A percentile compares a stretch with the other conserved stretches of the same genome.
phyloP scores from a whole-genome alignment of 2,888 invertebrate species.

The Nymphalis urticae region DNA sequence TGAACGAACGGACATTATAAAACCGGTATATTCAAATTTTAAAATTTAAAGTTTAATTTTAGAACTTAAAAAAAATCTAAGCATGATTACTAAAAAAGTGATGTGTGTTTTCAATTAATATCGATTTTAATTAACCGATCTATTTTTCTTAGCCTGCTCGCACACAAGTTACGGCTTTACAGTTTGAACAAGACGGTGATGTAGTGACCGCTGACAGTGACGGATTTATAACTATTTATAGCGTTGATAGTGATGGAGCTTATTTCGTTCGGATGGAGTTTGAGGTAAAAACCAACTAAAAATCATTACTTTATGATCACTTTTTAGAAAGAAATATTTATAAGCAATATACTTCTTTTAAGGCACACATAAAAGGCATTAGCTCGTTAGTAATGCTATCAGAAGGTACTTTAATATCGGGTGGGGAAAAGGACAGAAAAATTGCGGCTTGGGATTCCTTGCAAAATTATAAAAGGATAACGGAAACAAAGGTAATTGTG shows the following conservation, averaged over 20 bases:
- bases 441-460: conserved; percentile 96
- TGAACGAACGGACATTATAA: conserved; percentile 93
- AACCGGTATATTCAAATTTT: conserved; percentile 82
- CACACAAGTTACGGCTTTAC: conserved; percentile 91
- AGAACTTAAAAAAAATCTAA: background rate
- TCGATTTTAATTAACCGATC: background rate
- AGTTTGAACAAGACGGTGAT: conserved; percentile 95
- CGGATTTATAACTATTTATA: conserved; percentile 95
- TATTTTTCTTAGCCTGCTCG: conserved; percentile 85
- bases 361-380: conserved; percentile 93
- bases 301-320: background rate
- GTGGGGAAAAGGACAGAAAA: conserved; percentile 94
- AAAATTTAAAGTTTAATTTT: background rate
- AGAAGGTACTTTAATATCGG: conserved; percentile 94
- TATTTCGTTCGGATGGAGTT: conserved; percentile 94
- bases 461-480: conserved; percentile 94
- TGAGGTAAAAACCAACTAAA: conserved; percentile 76
- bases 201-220: conserved; percentile 96
- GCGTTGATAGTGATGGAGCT: conserved; percentile 93
- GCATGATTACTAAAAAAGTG: background rate
- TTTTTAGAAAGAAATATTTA: background rate
- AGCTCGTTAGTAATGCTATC: conserved; percentile 93
- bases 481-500: conserved; percentile 88
- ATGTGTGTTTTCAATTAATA: background rate
- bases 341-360: conserved; percentile 37